Evolutionary conservation across 2,113 vertebrate genomes (phyloP), one percentile per base, ranked within the genome.

Genomic region (Noctilio leporinus): DNA sequence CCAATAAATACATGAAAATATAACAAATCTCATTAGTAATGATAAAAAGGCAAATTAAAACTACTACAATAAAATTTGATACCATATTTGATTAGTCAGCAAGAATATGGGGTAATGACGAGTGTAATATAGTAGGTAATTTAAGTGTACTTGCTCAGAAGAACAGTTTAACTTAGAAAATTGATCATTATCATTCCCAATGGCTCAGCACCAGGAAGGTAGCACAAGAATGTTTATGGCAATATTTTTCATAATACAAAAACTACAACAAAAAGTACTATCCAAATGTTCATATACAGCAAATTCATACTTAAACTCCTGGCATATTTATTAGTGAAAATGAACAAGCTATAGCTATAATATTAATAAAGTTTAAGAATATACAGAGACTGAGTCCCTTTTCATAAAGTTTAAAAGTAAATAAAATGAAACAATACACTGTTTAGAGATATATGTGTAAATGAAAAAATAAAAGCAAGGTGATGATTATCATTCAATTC

Each of bases 31-130:
- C 73, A 83, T 47, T 90, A 84, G 10, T 24, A 51, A 91, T 33
- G 28, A 55, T 73, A 81, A 86, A 86, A 84, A 90, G 84, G 30
- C 11, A 94, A 81, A 92, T 83, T 86, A 84, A 86, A 96, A 51
- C 14, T 33, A 51, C 14, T 33, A 77, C n/a, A 83, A n/a, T 83
- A 43, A 62, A 77, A 49, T 28, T 86, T 78, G 10, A 89, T 49
- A 86, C 93, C 30, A 33, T 53, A 53, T 91, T 86, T 90, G 62
- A n/a, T 45, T 47, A 81, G 14, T 43, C 77, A 35, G 20, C 24
- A 91, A 55, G 49, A 92, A 89, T 59, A 4, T 49, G n/a, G 5
- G 65, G 30, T 69, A 81, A 80, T 49, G 82, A 72, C 24, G 38
- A 85, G 5, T 94, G 30, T 10, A 92, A 64, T 77, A 91, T 24